phyloP scores from a whole-genome alignment of 53 echinoderm and acorn worm genomes.

The Antedon mediterranea region DNA sequence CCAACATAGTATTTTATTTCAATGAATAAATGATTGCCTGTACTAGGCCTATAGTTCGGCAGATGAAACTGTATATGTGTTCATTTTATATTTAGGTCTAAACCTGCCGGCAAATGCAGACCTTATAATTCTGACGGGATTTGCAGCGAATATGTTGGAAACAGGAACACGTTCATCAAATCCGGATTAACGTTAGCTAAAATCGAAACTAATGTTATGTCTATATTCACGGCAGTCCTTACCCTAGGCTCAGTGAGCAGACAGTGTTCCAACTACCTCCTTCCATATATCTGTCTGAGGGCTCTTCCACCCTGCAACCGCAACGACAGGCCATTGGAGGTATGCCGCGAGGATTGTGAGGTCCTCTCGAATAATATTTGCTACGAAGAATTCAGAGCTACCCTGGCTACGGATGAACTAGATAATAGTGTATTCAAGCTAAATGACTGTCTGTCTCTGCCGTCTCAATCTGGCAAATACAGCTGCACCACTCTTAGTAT shows the following conservation, averaged over 20 bases:
- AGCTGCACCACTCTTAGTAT: background rate
- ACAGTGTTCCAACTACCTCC: background rate
- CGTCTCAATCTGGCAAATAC: background rate
- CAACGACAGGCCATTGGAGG: background rate
- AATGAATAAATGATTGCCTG: no score
- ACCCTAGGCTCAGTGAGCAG: background rate
- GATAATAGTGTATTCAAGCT: background rate
- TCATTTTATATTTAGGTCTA: no score
- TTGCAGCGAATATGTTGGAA: background rate
- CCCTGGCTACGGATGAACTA: background rate
- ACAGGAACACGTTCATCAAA: background rate
- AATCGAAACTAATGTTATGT: background rate
- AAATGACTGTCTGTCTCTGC: background rate
- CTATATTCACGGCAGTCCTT: background rate
- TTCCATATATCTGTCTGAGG: background rate
- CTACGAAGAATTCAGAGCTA: background rate
- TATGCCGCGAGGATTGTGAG: background rate
- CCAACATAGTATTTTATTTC: no score
- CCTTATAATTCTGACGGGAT: background rate
- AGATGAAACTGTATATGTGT: no score
- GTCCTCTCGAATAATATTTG: background rate
- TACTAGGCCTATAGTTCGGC: no score
- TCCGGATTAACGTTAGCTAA: background rate
- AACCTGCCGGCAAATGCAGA: background rate
- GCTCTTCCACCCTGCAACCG: background rate